phyloP scores from a whole-genome alignment of 23 tunicate species.

The Phallusia fumigata region DNA sequence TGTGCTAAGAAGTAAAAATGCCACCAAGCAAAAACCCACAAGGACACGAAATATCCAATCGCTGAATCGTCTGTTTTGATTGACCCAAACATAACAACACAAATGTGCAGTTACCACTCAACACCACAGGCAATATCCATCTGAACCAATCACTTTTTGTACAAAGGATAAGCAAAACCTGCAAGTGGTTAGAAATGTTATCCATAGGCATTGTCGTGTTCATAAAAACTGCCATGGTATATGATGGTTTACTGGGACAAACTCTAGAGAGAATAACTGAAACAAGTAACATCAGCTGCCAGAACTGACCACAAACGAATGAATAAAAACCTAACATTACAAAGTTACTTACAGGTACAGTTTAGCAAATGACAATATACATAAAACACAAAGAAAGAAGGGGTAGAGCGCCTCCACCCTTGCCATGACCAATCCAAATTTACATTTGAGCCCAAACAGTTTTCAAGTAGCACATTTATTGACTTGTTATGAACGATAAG shows the following conservation, averaged over 20 bases:
- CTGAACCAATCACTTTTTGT: background rate
- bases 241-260: too few species aligned
- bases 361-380: background rate
- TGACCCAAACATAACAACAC: too few species aligned
- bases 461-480: background rate
- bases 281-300: background rate
- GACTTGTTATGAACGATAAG: background rate
- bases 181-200: background rate
- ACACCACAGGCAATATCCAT: background rate
- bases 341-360: conserved; percentile 6
- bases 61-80: background rate
- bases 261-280: too few species aligned
- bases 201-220: background rate
- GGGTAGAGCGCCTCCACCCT: too few species aligned
- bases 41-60: background rate
- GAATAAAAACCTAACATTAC: conserved; percentile 7
- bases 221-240: too few species aligned
- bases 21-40: conserved; percentile 4
- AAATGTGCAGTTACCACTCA: background rate
- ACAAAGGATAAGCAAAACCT: background rate
- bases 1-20: background rate
- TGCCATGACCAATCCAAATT: too few species aligned
- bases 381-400: background rate
- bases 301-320: background rate
- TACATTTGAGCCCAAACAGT: too few species aligned